Base-by-base conservation (phyloP, 1,140 invertebrate genomes). In the Ceratina calcarata region DNA sequence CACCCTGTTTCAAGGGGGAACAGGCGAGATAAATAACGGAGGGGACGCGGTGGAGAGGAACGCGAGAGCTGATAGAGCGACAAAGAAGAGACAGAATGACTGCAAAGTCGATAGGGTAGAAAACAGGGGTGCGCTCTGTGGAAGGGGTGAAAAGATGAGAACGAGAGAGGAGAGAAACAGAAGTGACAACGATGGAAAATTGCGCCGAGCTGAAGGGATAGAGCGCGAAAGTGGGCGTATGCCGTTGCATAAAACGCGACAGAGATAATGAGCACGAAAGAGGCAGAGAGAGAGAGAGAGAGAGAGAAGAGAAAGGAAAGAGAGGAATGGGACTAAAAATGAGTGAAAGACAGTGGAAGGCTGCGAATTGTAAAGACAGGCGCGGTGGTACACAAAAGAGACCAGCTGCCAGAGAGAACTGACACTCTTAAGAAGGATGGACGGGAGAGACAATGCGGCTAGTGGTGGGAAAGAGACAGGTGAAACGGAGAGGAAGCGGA, bases 351-450 rank as follows among this genome's bases (percentile, higher is more conserved):
- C 77, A 69, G 78, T 74, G 81, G 68, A 65, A 49, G 53, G 45
- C 76, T 73, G 77, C 61, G 77, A 82, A 82, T 73, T 69, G 61
- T 79, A 82, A 74, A 82, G 77, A 72, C 77, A 69, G 69, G 53
- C 78, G 61, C 70, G 61, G 62, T 67, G 78, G 71, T 72, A 72
- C 60, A 78, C 76, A 78, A 78, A 78, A 69, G 53, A 45, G 37
- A 27, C 37, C 16, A 62, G 75, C 75, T 78, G 77, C 37, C 71
- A 61, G 78, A 74, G 78, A 74, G 70, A 66, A 53, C 61, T 74
- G 69, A 74, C 78, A 53, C 78, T 74, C 78, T 79, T 66, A 79
- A 79, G 70, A 74, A 79, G 71, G 71, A 78, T 71, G 69, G 60
- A 78, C 49, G 76, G 20, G 53, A 53, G 74, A 79, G 71, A 79